Evolutionary conservation across 2,888 invertebrate species (phyloP).

Genomic region (Pelosia muscerda): DNA sequence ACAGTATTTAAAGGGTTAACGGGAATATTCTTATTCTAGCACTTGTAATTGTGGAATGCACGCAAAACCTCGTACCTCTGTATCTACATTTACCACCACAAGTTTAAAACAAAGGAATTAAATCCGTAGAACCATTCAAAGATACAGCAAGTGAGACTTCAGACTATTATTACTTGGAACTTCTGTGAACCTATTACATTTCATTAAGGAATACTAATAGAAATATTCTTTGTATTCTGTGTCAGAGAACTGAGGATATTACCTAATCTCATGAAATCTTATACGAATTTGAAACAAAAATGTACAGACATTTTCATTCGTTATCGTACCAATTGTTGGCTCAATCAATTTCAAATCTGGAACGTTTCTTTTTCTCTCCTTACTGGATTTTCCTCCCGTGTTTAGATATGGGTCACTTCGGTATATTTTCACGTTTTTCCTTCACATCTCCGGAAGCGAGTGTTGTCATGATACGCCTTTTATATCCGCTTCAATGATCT

Average conservation of each 20-base stretch:
- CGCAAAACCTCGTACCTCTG: neutral
- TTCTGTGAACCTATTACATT: too few species aligned
- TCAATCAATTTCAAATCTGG: slow-evolving; percentile 48
- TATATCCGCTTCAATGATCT: slow-evolving; percentile 39
- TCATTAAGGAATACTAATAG: too few species aligned
- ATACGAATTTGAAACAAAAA: slow-evolving; percentile 41
- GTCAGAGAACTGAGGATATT: slow-evolving; percentile 16
- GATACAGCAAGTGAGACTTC: too few species aligned
- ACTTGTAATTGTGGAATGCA: neutral
- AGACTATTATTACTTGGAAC: too few species aligned
- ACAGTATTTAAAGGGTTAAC: neutral
- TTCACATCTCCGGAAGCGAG: slow-evolving; percentile 32
- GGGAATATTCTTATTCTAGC: neutral
- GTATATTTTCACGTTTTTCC: slow-evolving; percentile 37
- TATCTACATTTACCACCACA: slow-evolving; percentile 13
- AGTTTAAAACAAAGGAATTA: too few species aligned
- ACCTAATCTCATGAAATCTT: slow-evolving; percentile 30
- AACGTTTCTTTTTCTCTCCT: slow-evolving; percentile 40
- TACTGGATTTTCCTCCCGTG: slow-evolving; percentile 31
- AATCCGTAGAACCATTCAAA: too few species aligned
- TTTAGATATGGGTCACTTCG: slow-evolving; percentile 40
- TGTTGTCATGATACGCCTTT: slow-evolving; percentile 45
- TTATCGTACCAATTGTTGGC: slow-evolving; percentile 47
- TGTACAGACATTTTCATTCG: slow-evolving; percentile 40
- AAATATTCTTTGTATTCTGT: too few species aligned